These are phyloP conservation scores for Stegodyphus mimosarum DNA, from an alignment of 1,140 invertebrate genomes.

Conservation along the genomic window DNA sequence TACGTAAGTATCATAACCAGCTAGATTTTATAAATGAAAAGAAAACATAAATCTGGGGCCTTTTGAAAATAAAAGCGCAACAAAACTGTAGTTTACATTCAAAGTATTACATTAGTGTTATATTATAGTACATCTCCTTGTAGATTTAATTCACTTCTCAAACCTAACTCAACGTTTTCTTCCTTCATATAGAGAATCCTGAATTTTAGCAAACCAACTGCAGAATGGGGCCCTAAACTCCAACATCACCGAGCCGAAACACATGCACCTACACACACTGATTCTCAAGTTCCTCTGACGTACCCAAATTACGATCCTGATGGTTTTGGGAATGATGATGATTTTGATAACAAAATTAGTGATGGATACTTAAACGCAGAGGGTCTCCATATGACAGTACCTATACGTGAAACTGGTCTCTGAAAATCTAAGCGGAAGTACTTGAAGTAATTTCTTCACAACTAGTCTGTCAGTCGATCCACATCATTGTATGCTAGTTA, in stretches of 20 bases:
- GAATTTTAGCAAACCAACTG: constrained; percentile 73
- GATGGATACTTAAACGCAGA: constrained; percentile 33
- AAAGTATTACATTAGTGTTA: too few relatives aligned
- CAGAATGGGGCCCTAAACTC: constrained; percentile 74
- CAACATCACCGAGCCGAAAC: constrained; percentile 57
- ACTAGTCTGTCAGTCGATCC: too few relatives aligned
- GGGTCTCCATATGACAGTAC: constrained; percentile 40
- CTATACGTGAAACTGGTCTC: constrained; percentile 13
- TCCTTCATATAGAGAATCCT: constrained; percentile 69
- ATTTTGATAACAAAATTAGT: constrained; percentile 39
- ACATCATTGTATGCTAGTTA: too few relatives aligned
- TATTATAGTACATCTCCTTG: too few relatives aligned
- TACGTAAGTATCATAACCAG: too few relatives aligned
- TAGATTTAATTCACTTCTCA: background rate
- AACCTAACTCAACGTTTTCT: background rate
- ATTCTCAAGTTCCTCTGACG: constrained; percentile 60
- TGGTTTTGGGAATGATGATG: constrained; percentile 43
- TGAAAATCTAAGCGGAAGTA: background rate
- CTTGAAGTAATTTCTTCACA: too few relatives aligned
- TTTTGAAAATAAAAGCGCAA: background rate
- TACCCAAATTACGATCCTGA: constrained; percentile 60
- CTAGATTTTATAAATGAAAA: too few relatives aligned
- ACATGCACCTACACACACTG: constrained; percentile 52
- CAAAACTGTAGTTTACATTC: too few relatives aligned
- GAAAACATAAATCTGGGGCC: background rate